These are phyloP conservation scores for Myiagra hebetior DNA, from an alignment of 2,113 vertebrate genomes.

Conservation along the genomic window DNA sequence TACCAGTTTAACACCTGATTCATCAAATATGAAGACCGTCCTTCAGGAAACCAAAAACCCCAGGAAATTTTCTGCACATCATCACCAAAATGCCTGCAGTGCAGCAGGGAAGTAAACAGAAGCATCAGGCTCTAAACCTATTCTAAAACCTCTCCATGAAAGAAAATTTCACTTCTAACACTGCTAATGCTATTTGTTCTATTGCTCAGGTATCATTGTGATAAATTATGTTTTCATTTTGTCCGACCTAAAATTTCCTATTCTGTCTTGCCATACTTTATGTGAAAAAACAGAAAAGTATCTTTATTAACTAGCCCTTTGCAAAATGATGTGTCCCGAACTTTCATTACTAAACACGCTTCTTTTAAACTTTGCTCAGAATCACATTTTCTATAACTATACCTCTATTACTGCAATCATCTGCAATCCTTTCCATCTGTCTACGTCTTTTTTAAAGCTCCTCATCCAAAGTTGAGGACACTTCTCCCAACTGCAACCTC, in stretches of 20 bases:
- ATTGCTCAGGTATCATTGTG: background rate
- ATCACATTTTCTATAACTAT: background rate
- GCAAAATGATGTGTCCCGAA: no score
- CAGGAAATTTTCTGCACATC: background rate
- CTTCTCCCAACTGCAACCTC: background rate
- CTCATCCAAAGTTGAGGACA: background rate
- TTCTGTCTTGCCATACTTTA: background rate
- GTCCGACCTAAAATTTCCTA: background rate
- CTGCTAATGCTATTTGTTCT: background rate
- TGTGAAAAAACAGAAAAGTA: background rate
- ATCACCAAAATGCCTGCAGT: background rate
- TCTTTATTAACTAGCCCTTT: background rate
- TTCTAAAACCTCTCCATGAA: background rate
- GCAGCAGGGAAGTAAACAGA: background rate
- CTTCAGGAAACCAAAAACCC: background rate
- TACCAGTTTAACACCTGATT: background rate
- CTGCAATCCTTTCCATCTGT: background rate
- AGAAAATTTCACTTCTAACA: background rate
- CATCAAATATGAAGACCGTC: background rate
- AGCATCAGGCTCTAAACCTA: background rate
- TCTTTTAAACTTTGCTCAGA: background rate
- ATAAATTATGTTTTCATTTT: background rate
- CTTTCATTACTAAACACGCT: background rate
- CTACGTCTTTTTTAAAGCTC: background rate
- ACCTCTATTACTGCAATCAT: background rate